phyloP scores from a whole-genome alignment of 2,113 vertebrate species.

The Calidris pugnax region DNA sequence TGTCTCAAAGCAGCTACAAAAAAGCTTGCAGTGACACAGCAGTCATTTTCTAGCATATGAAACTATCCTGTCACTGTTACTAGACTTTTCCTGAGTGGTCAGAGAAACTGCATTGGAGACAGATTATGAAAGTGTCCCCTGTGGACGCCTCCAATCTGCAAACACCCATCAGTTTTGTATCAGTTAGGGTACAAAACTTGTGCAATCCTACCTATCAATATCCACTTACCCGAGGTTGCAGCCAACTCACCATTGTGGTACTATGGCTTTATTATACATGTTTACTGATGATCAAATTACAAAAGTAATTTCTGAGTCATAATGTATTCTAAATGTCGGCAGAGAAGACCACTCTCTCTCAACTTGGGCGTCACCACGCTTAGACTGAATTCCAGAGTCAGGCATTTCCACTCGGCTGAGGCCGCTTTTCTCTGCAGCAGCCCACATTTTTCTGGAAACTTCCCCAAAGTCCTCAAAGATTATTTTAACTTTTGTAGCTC shows the following conservation, averaged over 20 bases:
- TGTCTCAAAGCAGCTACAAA: not conserved
- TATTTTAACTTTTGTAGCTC: not conserved
- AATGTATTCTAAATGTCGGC: not conserved
- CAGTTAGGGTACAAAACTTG: not conserved
- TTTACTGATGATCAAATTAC: not conserved
- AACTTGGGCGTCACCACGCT: not conserved
- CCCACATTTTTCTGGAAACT: not conserved
- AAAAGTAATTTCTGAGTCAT: not conserved
- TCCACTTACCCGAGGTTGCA: not conserved
- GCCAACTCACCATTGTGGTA: not conserved
- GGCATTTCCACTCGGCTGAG: fast-evolving
- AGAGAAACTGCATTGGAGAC: not conserved
- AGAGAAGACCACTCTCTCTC: not conserved
- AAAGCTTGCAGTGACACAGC: not conserved
- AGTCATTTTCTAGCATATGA: not conserved
- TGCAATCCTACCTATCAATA: not conserved
- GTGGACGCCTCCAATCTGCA: not conserved
- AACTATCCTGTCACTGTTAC: not conserved
- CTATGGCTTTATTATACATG: not conserved
- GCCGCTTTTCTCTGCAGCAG: not conserved
- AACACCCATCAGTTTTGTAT: too few relatives aligned
- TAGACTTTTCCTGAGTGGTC: not conserved
- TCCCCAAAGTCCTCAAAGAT: not conserved
- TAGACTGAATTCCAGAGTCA: not conserved
- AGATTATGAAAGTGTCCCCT: not conserved